These are phyloP conservation scores for Monopterus albus DNA, from an alignment of 2,113 vertebrate genomes.

Conservation along the genomic window DNA sequence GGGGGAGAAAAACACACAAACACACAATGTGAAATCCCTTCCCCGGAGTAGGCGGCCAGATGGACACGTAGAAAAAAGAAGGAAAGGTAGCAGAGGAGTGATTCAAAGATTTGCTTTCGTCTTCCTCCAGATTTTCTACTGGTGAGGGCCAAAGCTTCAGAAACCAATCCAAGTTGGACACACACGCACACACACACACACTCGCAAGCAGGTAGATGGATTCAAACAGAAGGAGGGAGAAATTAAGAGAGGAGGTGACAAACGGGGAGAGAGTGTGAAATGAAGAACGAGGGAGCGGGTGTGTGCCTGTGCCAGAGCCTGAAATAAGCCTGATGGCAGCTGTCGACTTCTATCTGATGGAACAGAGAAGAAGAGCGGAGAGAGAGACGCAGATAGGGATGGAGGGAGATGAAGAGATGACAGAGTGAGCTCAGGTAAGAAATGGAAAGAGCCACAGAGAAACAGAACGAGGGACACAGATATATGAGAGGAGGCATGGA, in stretches of 20 bases:
- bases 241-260: conserved; percentile 49
- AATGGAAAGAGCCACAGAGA: conserved; percentile 9
- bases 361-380: conserved; percentile 30
- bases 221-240: conserved; percentile 42
- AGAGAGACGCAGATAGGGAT: conserved; percentile 7
- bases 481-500: conserved; percentile 25
- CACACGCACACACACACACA: neutral
- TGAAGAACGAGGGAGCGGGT: neutral
- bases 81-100: conserved; percentile 25
- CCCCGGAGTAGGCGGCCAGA: conserved; percentile 44
- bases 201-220: conserved; percentile 41
- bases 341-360: conserved; percentile 67
- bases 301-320: conserved; percentile 43
- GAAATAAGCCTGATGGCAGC: conserved; percentile 76
- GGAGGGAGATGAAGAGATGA: conserved; percentile 44
- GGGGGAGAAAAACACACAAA: conserved; percentile 42
- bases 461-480: conserved; percentile 19
- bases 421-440: conserved; percentile 48
- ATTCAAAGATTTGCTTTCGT: conserved; percentile 52
- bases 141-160: conserved; percentile 30
- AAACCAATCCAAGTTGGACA: conserved; percentile 53
- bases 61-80: conserved; percentile 59
- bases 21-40: conserved; percentile 40
- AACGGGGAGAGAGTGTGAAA: conserved; percentile 48
- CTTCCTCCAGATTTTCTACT: conserved; percentile 51